These are phyloP conservation scores for Platycheirus rosarum DNA, from an alignment of 2,888 invertebrate species.

Conservation along the genomic window DNA sequence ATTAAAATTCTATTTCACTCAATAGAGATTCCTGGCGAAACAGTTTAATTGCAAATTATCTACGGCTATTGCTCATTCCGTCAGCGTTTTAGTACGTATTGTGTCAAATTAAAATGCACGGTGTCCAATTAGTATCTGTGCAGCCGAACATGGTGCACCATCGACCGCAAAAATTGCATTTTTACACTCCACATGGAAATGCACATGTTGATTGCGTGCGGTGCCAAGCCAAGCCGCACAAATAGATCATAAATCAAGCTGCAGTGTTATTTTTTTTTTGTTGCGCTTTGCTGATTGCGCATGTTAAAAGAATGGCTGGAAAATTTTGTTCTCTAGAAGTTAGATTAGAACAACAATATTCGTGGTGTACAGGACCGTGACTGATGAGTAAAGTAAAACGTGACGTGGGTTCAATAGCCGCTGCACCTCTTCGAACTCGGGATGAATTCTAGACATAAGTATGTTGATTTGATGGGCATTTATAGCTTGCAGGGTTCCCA, in stretches of 20 bases:
- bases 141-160: background rate
- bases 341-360: constrained; percentile 19
- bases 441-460: background rate
- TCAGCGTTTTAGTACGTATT: constrained; percentile 37
- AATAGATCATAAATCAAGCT: constrained; percentile 50
- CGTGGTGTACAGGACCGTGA: constrained; percentile 53
- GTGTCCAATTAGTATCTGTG: constrained; percentile 54
- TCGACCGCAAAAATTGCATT: constrained; percentile 37
- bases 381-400: constrained; percentile 65
- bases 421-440: constrained; percentile 42
- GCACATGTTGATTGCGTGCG: constrained; percentile 29
- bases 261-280: background rate
- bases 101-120: constrained; percentile 60
- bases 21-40: background rate
- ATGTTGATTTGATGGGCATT: background rate
- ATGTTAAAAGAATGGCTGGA: constrained; percentile 47
- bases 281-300: constrained; percentile 49
- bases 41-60: constrained; percentile 50
- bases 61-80: constrained; percentile 46
- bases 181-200: constrained; percentile 5
- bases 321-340: constrained; percentile 7
- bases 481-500: background rate
- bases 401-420: constrained; percentile 67
- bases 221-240: constrained; percentile 35
- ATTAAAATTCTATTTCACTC: too few relatives aligned